These are phyloP conservation scores for Antrozous pallidus DNA, from an alignment of 2,797 vertebrate genomes.

Conservation along the genomic window DNA sequence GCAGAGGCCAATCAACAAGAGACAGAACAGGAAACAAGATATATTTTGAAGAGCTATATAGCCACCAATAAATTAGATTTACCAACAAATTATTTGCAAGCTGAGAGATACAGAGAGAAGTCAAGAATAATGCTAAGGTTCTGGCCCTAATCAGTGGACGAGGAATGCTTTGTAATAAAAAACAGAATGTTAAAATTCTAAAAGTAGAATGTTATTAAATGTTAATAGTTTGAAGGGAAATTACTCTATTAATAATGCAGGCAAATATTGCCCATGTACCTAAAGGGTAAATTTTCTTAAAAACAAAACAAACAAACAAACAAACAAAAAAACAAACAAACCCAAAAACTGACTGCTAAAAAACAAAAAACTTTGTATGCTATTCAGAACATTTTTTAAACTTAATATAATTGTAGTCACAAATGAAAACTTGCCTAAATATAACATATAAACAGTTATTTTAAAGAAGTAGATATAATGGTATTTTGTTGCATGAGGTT, in stretches of 20 bases:
- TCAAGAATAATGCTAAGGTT: not conserved
- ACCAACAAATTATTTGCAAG: not conserved
- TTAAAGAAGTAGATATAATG: not conserved
- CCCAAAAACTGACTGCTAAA: not conserved
- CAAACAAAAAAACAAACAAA: no score
- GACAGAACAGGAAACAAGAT: not conserved
- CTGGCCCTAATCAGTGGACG: not conserved
- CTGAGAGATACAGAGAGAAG: not conserved
- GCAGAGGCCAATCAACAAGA: not conserved
- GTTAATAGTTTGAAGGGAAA: not conserved
- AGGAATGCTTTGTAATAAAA: not conserved
- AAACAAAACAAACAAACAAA: not conserved
- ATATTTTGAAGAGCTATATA: not conserved
- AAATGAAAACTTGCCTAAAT: conserved; percentile 13
- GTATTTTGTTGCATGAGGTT: not conserved
- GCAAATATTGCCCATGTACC: not conserved
- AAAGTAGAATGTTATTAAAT: not conserved
- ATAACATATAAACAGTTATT: conserved; percentile 1
- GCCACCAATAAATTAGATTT: not conserved
- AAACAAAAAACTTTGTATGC: not conserved
- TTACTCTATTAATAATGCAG: not conserved
- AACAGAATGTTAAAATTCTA: not conserved
- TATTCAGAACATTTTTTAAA: not conserved
- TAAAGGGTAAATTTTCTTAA: conserved; percentile 10
- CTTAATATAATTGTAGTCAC: not conserved